A percentile compares a stretch with the other conserved stretches of the same genome.
phyloP scores from a whole-genome alignment of 2,797 vertebrate species.

The Myiotriccus ornatus region DNA sequence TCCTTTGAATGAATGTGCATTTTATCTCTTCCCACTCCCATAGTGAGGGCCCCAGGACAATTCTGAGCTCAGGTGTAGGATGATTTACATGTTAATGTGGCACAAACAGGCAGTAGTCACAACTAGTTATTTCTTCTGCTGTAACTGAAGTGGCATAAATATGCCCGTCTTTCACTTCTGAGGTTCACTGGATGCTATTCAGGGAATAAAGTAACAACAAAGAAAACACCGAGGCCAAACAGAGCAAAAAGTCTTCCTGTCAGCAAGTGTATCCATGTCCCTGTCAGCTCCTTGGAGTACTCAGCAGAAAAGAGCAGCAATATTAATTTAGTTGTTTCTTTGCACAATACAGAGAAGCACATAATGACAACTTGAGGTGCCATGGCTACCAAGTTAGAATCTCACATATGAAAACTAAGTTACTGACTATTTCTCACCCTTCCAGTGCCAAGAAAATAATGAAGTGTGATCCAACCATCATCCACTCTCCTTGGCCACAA shows the following conservation, averaged over 20 bases:
- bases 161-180: not conserved
- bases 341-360: not conserved
- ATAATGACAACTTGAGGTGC: not conserved
- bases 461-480: not conserved
- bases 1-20: not conserved
- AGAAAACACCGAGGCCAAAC: not conserved
- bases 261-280: not conserved
- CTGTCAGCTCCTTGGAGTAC: not conserved
- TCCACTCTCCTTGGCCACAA: not conserved
- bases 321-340: not conserved
- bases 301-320: not conserved
- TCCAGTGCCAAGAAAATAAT: not conserved
- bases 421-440: not conserved
- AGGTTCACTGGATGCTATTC: not conserved
- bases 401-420: not conserved
- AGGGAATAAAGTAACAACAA: not conserved
- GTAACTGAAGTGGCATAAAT: not conserved
- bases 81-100: not conserved
- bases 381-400: not conserved
- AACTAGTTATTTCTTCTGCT: not conserved
- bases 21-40: not conserved
- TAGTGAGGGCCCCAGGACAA: not conserved
- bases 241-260: not conserved
- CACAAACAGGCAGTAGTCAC: not conserved
- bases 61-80: not conserved